Evolutionary conservation across 2,797 vertebrate genomes (phyloP).

Genomic region (Philypnodon macrostomus): DNA sequence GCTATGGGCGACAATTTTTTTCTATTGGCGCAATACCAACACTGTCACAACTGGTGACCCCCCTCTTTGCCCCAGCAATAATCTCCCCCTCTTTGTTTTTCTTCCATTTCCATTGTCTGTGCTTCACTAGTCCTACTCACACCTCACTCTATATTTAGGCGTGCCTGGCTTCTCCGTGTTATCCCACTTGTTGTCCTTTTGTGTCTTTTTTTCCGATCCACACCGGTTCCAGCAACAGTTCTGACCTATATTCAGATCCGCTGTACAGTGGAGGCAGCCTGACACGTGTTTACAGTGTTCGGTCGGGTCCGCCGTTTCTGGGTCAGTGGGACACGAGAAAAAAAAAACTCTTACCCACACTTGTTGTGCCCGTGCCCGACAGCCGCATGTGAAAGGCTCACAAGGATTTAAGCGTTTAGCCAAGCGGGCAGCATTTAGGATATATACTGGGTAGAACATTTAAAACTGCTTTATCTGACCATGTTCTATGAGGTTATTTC

Average conservation of each 20-base stretch:
- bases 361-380: conserved; percentile 20
- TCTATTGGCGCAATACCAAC: conserved; percentile 54
- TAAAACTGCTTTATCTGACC: background rate
- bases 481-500: too few relatives aligned
- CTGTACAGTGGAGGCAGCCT: conserved; percentile 36
- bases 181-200: conserved; percentile 17
- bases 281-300: conserved; percentile 54
- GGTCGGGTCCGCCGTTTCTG: conserved; percentile 64
- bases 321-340: conserved; percentile 75
- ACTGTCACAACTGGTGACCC: conserved; percentile 23
- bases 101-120: conserved; percentile 48
- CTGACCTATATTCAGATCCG: conserved; percentile 70
- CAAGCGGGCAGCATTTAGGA: background rate
- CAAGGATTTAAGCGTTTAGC: conserved; percentile 27
- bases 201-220: conserved; percentile 8
- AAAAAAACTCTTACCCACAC: conserved; percentile 47
- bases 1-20: conserved; percentile 62
- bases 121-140: conserved; percentile 30
- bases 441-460: background rate
- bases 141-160: conserved; percentile 49
- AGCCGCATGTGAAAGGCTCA: conserved; percentile 45
- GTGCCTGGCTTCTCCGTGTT: conserved; percentile 19
- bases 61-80: conserved; percentile 14
- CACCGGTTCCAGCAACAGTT: conserved; percentile 6
- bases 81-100: conserved; percentile 56